Conservation (phyloP, 2,888 invertebrate species). For the Lissocephala sabroskyi region DNA sequence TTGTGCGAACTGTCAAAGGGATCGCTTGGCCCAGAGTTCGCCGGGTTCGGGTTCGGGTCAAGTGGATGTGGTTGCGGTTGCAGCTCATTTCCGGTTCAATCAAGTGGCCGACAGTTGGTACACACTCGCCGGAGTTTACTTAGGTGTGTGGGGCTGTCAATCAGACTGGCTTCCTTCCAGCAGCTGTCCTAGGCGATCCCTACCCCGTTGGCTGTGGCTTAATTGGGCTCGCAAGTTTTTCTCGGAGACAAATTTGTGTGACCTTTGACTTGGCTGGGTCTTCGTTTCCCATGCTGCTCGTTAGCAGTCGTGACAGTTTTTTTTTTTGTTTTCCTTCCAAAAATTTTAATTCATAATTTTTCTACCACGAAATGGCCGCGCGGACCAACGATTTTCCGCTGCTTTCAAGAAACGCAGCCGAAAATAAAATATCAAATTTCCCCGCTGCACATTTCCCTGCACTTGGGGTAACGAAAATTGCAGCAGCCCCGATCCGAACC, state of each 20-base stretch:
- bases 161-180: conserved; percentile 26
- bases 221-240: conserved; percentile 51
- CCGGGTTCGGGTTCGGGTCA: conserved; percentile 36
- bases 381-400: conserved; percentile 31
- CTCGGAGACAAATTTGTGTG: conserved; percentile 54
- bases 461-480: not conserved
- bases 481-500: not conserved
- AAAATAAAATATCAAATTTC: conserved; percentile 56
- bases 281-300: conserved; percentile 28
- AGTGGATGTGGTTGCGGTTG: conserved; percentile 55
- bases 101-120: conserved; percentile 31
- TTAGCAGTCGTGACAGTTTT: conserved; percentile 60
- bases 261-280: conserved; percentile 47
- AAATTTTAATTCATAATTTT: no score
- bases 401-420: conserved; percentile 16
- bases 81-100: conserved; percentile 58
- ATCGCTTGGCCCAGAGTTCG: no score
- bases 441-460: conserved; percentile 47
- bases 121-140: conserved; percentile 31
- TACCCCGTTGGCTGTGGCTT: no score
- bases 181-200: conserved; percentile 20
- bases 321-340: conserved; percentile 37
- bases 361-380: conserved; percentile 48
- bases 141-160: conserved; percentile 52
- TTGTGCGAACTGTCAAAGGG: conserved; percentile 26